Evolutionary conservation across 2,113 vertebrate genomes (phyloP).

Genomic region (Casuarius casuarius): DNA sequence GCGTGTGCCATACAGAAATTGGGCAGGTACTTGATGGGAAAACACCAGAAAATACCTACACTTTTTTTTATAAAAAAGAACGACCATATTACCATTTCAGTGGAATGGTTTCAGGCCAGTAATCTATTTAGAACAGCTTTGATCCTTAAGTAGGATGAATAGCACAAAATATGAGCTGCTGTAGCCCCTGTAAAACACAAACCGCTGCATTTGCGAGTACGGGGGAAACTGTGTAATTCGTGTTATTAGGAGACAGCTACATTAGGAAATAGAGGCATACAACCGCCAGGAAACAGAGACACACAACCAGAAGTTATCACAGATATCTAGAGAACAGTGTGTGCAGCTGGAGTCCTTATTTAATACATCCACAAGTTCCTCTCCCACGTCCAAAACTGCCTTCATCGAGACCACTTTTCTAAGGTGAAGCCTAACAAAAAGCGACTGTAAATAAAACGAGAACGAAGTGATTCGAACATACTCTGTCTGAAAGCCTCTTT

Average conservation of each 20-base stretch:
- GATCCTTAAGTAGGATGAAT: slow-evolving; percentile 37
- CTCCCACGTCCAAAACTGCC: not conserved
- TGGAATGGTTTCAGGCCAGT: slow-evolving; percentile 79
- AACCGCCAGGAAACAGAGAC: not conserved
- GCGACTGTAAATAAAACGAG: not conserved
- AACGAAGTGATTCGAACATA: not conserved
- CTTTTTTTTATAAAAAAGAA: slow-evolving; percentile 40
- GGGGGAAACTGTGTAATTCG: not conserved
- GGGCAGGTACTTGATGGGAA: slow-evolving; percentile 99
- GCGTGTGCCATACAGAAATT: slow-evolving; percentile 99
- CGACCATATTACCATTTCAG: slow-evolving; percentile 83
- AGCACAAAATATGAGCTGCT: slow-evolving; percentile 52
- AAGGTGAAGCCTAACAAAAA: not conserved
- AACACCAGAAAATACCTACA: slow-evolving; percentile 94
- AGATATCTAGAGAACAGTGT: not conserved
- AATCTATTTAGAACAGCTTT: slow-evolving; percentile 64
- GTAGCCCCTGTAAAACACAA: not conserved
- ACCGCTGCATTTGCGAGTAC: not conserved
- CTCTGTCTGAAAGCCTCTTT: not conserved
- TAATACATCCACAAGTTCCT: not conserved
- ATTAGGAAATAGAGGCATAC: not conserved
- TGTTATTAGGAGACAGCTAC: not conserved
- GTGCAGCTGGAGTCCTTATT: not conserved
- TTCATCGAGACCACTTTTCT: not conserved
- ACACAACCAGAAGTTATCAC: not conserved